Percentiles rank a stretch among this genome's conserved stretches.
Conservation (phyloP, 2,797 vertebrate genomes). For the Sylvilagus floridanus region DNA sequence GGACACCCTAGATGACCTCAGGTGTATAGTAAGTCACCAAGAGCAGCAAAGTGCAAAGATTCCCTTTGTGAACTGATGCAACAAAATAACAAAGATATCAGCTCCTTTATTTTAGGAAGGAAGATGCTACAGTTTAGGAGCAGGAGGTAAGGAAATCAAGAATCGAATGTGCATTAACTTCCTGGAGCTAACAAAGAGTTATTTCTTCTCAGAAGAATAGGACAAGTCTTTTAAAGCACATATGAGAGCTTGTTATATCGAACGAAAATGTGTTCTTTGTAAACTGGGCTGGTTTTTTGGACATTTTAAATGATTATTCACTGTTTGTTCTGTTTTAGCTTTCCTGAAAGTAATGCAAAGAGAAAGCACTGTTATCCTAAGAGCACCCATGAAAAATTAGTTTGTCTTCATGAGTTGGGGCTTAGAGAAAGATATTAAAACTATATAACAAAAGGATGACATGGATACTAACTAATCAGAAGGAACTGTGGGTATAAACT, state of each 20-base stretch:
- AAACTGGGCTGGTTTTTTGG: not conserved
- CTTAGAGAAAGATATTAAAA: not conserved
- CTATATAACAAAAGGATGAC: not conserved
- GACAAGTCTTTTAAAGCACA: not conserved
- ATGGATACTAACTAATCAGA: not conserved
- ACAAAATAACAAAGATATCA: not conserved
- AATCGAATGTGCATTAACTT: not conserved
- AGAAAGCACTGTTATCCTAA: not conserved
- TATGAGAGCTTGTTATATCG: not conserved
- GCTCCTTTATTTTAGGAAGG: not conserved
- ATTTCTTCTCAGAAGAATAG: not conserved
- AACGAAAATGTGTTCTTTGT: slow-evolving; percentile 5
- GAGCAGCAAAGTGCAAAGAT: not conserved
- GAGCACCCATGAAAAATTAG: not conserved
- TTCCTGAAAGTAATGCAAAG: not conserved
- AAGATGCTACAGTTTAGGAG: not conserved
- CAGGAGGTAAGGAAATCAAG: not conserved
- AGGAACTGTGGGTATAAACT: not conserved
- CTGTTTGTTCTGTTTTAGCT: slow-evolving; percentile 6
- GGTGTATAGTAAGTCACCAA: not conserved
- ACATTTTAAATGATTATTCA: slow-evolving; percentile 33
- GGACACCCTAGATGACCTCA: not conserved
- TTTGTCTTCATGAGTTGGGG: not conserved
- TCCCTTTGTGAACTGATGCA: not conserved
- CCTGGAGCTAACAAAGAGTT: not conserved